A percentile compares a stretch with the other conserved stretches of the same genome.
phyloP scores from a whole-genome alignment of 2,888 invertebrate genomes.

The Flexamia atlantica region DNA sequence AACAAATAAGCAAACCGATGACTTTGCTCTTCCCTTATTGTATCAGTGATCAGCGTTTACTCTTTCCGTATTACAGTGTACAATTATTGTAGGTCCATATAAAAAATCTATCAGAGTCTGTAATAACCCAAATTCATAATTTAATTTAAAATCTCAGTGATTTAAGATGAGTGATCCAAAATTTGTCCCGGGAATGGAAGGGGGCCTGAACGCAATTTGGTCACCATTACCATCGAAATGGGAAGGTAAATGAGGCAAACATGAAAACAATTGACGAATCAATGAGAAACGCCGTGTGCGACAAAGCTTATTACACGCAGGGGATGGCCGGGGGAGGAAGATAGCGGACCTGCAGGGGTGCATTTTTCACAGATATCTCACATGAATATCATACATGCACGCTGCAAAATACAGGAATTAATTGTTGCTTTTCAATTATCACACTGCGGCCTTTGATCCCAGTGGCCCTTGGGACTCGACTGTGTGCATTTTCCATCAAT shows the following conservation, averaged over 20 bases:
- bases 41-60: no score
- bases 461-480: conserved; percentile 42
- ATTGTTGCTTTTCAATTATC: conserved; percentile 61
- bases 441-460: conserved; percentile 47
- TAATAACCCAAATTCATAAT: no score
- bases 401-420: background rate
- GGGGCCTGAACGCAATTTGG: background rate
- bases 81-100: no score
- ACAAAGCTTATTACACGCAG: no score
- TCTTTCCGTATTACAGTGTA: no score
- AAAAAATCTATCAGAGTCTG: no score
- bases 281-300: background rate
- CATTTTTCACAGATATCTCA: conserved; percentile 10
- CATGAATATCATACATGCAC: background rate
- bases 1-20: no score
- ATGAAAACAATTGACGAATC: conserved; percentile 33
- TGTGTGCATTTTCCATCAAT: conserved; percentile 60
- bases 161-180: no score
- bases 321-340: background rate
- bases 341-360: background rate
- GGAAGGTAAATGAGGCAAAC: conserved; percentile 16
- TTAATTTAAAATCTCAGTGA: no score
- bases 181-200: background rate
- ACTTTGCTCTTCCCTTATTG: no score
- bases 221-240: conserved; percentile 37